phyloP scores from a whole-genome alignment of 2,888 invertebrate species.

The Mongoloraphidia duomilia region DNA sequence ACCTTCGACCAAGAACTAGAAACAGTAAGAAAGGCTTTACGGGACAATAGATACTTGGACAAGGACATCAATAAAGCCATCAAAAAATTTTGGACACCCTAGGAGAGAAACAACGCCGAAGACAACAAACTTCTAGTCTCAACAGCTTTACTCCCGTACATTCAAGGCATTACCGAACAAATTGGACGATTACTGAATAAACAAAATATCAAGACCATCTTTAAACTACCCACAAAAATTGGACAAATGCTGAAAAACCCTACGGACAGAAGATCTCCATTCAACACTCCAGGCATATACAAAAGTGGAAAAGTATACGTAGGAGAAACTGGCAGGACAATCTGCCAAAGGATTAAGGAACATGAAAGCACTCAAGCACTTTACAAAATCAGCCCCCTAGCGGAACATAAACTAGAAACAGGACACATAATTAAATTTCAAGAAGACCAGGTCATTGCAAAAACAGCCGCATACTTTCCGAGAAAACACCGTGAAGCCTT shows the following conservation, averaged over 20 bases:
- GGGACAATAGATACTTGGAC: no score
- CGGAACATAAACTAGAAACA: no score
- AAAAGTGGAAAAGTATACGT: conserved; percentile 3
- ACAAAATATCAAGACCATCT: neutral
- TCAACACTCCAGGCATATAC: conserved; percentile 2
- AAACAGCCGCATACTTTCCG: neutral
- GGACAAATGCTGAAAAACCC: neutral
- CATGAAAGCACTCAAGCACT: neutral
- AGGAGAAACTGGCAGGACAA: conserved; percentile 2
- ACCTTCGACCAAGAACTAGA: no score
- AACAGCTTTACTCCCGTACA: conserved; percentile 1
- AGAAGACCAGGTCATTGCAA: no score
- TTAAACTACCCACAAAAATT: conserved; percentile 2
- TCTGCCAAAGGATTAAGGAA: conserved; percentile 5
- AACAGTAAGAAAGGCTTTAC: no score
- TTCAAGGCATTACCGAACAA: neutral
- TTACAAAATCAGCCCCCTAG: no score
- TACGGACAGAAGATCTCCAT: neutral
- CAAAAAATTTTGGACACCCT: no score
- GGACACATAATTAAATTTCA: no score
- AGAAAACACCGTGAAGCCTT: neutral
- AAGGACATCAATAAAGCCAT: no score
- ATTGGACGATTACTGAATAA: neutral
- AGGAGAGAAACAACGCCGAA: no score
- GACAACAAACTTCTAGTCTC: no score